Evolutionary conservation across 2,113 vertebrate genomes (phyloP), one percentile per base, ranked within the genome.

Genomic region (Lophotis ruficrista): DNA sequence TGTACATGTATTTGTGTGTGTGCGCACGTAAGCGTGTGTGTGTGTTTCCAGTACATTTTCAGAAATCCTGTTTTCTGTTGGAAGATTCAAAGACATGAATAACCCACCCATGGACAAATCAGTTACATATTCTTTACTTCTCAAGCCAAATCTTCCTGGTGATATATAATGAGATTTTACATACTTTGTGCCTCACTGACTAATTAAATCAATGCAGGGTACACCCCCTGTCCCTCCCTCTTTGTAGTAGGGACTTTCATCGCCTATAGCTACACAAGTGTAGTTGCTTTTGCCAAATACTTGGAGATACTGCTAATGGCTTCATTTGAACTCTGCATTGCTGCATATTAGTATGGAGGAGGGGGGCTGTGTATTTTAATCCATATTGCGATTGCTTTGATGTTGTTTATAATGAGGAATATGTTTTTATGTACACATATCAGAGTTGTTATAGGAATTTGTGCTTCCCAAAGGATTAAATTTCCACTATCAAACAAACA

Each of bases 191-290:
- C 83, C 88, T 94, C 86, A 72, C 43, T 92, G 88, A 92, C 93
- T 96, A 96, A 96, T 96, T 88, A 96, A 90, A 97, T 96, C 94
- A 95, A 86, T 80, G 69, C 84, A 89, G 91, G 90, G 60, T 94
- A 92, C 80, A 87, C 93, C 87, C 81, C 89, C 92, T 64, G 51
- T 76, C 87, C 90, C 90, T 97, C 93, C 89, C 82, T 93, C 81
- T 94, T 73, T 69, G 72, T 38, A 89, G 85, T 30, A 92, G 96
- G 97, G 97, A 97, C 93, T 97, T 97, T 98, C 94, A 96, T 91
- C 6, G 94, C 97, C 97, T 66, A 87, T 86, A 96, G 96, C 93
- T 89, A 96, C 61, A 95, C 87, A 90, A 92, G 87, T 90, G 93
- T 82, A 86, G 79, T 23, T 93, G 95, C 92, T 87, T 91, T 94